Percentiles rank a stretch among this genome's conserved stretches.
Conservation (phyloP, 2,113 vertebrate genomes). For the Callithrix jacchus region DNA sequence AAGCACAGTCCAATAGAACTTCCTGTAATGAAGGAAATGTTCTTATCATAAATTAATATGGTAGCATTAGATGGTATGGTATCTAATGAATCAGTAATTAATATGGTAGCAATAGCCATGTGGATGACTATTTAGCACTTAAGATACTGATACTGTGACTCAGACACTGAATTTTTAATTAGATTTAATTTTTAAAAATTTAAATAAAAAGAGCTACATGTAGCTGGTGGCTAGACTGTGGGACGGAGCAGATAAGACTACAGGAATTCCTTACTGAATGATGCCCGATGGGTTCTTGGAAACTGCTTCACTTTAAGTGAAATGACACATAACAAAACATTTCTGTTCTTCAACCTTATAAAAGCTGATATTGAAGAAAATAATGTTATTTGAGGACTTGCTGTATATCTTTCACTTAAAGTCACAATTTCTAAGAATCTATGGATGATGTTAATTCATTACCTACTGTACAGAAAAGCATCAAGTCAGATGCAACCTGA, state of each 20-base stretch:
- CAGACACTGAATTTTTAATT: background rate
- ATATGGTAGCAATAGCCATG: background rate
- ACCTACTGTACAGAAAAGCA: background rate
- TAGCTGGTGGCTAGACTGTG: background rate
- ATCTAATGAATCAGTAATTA: background rate
- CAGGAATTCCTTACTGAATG: background rate
- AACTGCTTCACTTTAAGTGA: background rate
- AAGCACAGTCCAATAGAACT: background rate
- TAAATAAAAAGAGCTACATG: background rate
- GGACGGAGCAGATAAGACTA: background rate
- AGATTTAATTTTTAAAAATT: background rate
- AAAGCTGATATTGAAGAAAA: background rate
- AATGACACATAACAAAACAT: background rate
- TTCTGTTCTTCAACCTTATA: background rate
- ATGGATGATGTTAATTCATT: background rate
- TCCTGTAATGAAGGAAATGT: background rate
- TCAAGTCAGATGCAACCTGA: accelerated
- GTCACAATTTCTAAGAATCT: background rate
- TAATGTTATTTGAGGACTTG: background rate
- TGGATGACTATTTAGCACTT: background rate
- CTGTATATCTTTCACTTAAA: background rate
- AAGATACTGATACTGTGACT: background rate
- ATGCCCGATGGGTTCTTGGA: background rate
- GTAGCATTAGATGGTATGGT: background rate
- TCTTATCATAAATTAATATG: background rate